Percentiles rank a stretch among this genome's conserved stretches.
Evolutionary conservation across 1,140 invertebrate genomes (phyloP).

Genomic region (Temnothorax nylanderi): DNA sequence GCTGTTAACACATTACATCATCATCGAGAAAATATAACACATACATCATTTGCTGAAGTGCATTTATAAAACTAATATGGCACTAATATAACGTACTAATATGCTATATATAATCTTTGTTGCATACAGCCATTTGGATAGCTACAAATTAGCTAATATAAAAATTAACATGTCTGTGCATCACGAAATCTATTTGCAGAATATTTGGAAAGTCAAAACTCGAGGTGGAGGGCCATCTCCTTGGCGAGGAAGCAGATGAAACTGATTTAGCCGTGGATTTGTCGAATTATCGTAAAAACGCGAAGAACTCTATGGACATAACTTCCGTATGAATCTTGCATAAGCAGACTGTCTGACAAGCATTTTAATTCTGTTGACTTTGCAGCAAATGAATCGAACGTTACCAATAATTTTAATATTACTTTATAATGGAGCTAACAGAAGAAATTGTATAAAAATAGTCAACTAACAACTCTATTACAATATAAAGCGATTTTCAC

Average conservation of each 20-base stretch:
- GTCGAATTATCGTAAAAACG: slow-evolving; percentile 75
- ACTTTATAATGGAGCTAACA: slow-evolving; percentile 7
- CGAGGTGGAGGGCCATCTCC: slow-evolving; percentile 79
- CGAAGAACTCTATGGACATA: slow-evolving; percentile 72
- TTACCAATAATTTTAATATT: slow-evolving; percentile 23
- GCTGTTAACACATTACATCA: no score
- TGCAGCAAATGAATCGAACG: background rate
- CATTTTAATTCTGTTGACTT: slow-evolving; percentile 41
- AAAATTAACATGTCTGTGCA: slow-evolving; percentile 4
- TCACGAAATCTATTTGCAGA: slow-evolving; percentile 68
- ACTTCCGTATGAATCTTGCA: slow-evolving; percentile 69
- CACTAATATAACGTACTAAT: no score
- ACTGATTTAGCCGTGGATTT: slow-evolving; percentile 78
- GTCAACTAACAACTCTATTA: slow-evolving; percentile 24
- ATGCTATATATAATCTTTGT: no score
- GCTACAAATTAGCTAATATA: background rate
- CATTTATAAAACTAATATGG: no score
- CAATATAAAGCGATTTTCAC: slow-evolving; percentile 7
- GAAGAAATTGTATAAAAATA: slow-evolving; percentile 33
- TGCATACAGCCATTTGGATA: background rate
- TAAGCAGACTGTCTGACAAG: background rate
- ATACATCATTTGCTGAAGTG: no score
- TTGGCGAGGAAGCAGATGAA: slow-evolving; percentile 77
- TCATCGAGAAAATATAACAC: no score
- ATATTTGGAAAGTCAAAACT: slow-evolving; percentile 80